phyloP scores from a whole-genome alignment of 1,140 invertebrate species.

The Nomia melanderi region DNA sequence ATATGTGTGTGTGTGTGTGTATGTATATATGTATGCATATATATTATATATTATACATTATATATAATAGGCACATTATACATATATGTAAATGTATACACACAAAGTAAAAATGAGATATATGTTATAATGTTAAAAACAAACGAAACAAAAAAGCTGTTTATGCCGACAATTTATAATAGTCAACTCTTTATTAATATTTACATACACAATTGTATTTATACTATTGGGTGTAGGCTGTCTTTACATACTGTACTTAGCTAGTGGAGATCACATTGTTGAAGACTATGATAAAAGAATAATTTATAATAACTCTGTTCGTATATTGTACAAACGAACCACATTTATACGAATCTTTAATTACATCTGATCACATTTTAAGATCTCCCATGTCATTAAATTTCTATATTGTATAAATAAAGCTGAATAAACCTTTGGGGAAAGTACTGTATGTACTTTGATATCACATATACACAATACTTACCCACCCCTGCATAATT shows the following conservation, averaged over 20 bases:
- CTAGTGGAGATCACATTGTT: constrained; percentile 72
- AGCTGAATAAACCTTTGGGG: constrained; percentile 75
- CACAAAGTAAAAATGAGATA: constrained; percentile 60
- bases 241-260: constrained; percentile 73
- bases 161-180: constrained; percentile 67
- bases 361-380: constrained; percentile 57
- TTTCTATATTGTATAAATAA: constrained; percentile 78
- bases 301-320: constrained; percentile 67
- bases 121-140: constrained; percentile 66
- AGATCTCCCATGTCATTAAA: constrained; percentile 71
- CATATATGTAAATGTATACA: constrained; percentile 67
- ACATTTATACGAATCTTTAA: constrained; percentile 55
- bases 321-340: constrained; percentile 66
- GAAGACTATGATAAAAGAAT: constrained; percentile 63
- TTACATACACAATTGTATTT: constrained; percentile 67
- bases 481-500: constrained; percentile 9
- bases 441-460: constrained; percentile 60
- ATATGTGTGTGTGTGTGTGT: constrained; percentile 62
- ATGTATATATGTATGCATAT: constrained; percentile 58
- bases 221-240: constrained; percentile 75
- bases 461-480: constrained; percentile 4
- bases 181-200: constrained; percentile 68
- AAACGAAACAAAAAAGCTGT: constrained; percentile 48
- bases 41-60: no score
- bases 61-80: no score